Percentiles rank a stretch among this genome's conserved stretches.
These are phyloP conservation scores for Adoxophyes honmai DNA, from an alignment of 1,140 invertebrate genomes.

Conservation along the genomic window DNA sequence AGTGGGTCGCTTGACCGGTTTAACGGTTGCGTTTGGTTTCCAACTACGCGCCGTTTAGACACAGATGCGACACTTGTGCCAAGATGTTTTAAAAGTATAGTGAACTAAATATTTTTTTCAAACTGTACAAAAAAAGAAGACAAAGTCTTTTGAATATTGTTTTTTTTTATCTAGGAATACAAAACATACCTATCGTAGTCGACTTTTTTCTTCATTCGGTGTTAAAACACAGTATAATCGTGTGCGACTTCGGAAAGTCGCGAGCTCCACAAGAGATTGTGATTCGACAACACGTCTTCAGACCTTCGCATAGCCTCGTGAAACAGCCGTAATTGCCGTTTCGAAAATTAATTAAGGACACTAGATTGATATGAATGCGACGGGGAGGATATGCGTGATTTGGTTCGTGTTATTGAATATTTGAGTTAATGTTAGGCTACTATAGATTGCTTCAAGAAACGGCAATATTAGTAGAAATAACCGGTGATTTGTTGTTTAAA, in stretches of 20 bases:
- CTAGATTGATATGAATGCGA: background rate
- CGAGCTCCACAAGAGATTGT: slow-evolving; percentile 6
- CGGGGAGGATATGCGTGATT: background rate
- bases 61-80: too few relatives aligned
- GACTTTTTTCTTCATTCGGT: background rate
- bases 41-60: slow-evolving; percentile 1
- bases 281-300: slow-evolving; percentile 3
- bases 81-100: too few relatives aligned
- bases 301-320: slow-evolving; percentile 7
- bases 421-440: too few relatives aligned
- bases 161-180: too few relatives aligned
- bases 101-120: too few relatives aligned
- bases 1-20: slow-evolving; percentile 14
- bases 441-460: too few relatives aligned
- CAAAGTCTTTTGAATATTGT: too few relatives aligned
- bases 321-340: background rate
- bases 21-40: slow-evolving; percentile 18
- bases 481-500: too few relatives aligned
- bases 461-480: too few relatives aligned
- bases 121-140: too few relatives aligned
- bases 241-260: background rate
- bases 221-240: background rate
- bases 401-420: background rate
- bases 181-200: too few relatives aligned
- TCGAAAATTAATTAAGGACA: slow-evolving; percentile 15